Evolutionary conservation across 2,113 vertebrate genomes (phyloP).

Genomic region (Bubo scandiacus): DNA sequence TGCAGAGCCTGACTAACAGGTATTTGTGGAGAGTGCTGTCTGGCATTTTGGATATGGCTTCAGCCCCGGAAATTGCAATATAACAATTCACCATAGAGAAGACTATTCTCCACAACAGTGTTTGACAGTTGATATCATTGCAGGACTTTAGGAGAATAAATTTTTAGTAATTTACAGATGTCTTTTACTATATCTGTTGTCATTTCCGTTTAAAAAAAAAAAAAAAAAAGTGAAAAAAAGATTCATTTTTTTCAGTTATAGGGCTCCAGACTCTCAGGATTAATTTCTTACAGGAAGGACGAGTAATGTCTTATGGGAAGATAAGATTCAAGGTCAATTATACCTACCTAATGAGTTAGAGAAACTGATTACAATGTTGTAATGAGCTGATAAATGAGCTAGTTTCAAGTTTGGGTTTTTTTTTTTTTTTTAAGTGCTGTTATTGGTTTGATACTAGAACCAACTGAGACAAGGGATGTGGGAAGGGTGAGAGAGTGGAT

Average conservation of each 20-base stretch:
- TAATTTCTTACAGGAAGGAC: neutral
- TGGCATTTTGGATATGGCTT: neutral
- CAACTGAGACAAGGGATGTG: neutral
- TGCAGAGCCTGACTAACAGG: neutral
- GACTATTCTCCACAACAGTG: neutral
- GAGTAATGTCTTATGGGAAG: neutral
- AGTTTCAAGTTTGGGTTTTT: neutral
- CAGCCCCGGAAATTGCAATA: neutral
- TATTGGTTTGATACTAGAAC: neutral
- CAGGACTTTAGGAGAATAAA: neutral
- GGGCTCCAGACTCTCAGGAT: neutral
- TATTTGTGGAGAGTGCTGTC: neutral
- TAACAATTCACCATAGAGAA: neutral
- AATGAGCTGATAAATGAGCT: neutral
- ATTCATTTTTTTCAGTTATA: neutral
- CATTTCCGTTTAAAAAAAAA: neutral
- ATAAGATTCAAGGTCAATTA: neutral
- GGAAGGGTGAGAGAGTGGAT: neutral
- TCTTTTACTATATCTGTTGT: neutral
- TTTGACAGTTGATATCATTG: neutral
- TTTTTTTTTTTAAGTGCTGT: neutral
- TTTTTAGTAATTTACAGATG: neutral
- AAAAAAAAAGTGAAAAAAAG: fast-evolving
- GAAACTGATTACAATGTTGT: neutral
- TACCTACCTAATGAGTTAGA: neutral